Base-by-base conservation (phyloP, 1,140 invertebrate species). In the Drosophila insularis region DNA sequence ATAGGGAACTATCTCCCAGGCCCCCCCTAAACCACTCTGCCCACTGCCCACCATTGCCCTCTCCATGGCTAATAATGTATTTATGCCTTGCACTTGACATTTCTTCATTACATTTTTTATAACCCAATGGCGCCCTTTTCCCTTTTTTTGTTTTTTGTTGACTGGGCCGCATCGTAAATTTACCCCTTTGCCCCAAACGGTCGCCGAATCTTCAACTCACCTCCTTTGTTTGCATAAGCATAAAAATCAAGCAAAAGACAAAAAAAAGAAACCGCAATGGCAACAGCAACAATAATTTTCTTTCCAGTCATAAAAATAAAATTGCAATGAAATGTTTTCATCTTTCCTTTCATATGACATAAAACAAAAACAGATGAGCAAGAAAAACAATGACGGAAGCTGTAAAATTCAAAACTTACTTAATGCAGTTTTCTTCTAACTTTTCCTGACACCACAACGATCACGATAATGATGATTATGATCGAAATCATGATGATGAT, bases 91-190 rank as follows among this genome's bases (percentile, higher is more conserved):
- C 81, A 85, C 81, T 85, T 85, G 81, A 85, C 81, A 85, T 87
- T 85, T 85, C 68, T 74, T 65, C 81, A 76, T 74, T 78, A 86
- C 61, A 74, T 69, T 86, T 86, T 86, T 86, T 86, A 74, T 86
- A 63, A 68, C 77, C 69, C 67, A 62, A 70, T 73, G 76, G 77
- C 73, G 81, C 81, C 81, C 81, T 87, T 78, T 81, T 71, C 74
- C 78, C 74, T 81, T 86, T 50, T 64, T 71, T 27, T 27, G 4
- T 27, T 27, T 21, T 27, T 27, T 27, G 27, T 27, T 37, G 66
- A 39, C 40, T 71, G 60, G 71, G 71, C 71, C 68, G 64, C 68
- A 72, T 71, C 63, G 65, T 80, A 71, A 80, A 76, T 68, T 17
- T 50, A 10, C 27, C 31, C 31, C 54, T 55, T 6, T 43, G 2